Evolutionary conservation across 2,113 vertebrate species (phyloP), one percentile per base, ranked within the genome.

Genomic region (Callipepla squamata): DNA sequence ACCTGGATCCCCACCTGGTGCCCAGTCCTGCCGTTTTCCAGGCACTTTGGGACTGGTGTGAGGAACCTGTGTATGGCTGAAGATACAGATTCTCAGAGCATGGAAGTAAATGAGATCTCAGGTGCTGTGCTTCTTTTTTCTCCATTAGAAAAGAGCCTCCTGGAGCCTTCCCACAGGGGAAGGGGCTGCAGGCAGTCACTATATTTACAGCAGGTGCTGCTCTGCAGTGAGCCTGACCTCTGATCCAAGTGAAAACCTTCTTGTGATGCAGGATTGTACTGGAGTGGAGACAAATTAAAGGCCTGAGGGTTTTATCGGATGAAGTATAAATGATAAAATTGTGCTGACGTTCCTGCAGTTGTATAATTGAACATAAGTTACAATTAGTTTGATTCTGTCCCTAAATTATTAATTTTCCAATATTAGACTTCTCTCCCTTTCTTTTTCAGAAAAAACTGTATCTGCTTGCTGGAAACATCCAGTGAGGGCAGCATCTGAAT

Each of bases 381-480:
- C 23, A 86, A 78, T 90, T 83, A 80, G 40, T 65, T 95, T 92
- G 90, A 73, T 75, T 63, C 65, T 84, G 44, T n/a, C 51, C 47
- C 48, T 88, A 62, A 81, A 93, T 92, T 93, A 94, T 94, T 93
- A 84, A 92, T 91, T 93, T 94, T 88, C 85, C 68, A 75, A 36
- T 81, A 25, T 74, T 93, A 86, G 67, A 68, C 26, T 89, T 51
- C 7, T 9, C 15, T 30, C 30, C 10, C 7, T 19, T 69, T 23
- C 4, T 23, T 74, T 28, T 82, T 67, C 57, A 79, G 57, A 50
- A 50, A 53, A 77, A 70, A 36, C 21, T 85, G 26, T 16, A 38
- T 11, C 45, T 57, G 11, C 26, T 93, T 78, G 4, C 19, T 59
- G 26, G 48, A 85, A 87, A 72, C 78, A 57, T 5, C 67, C 80